Percentiles rank a stretch among this genome's conserved stretches.
Evolutionary conservation across 2,113 vertebrate species (phyloP).

Genomic region (Daboia siamensis): DNA sequence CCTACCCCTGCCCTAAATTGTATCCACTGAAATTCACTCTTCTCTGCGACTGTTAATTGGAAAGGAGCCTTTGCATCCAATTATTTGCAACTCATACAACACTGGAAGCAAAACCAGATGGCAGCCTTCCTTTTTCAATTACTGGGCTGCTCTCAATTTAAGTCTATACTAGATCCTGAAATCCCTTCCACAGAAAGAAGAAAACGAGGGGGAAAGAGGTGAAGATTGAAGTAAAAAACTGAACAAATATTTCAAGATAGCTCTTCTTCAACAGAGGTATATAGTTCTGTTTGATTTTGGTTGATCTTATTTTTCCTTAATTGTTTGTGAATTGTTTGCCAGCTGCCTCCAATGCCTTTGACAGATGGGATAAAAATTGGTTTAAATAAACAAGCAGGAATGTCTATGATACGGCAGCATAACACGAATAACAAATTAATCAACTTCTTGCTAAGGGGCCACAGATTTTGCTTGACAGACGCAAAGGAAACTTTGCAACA

Average conservation of each 20-base stretch:
- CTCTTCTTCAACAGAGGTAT: background rate
- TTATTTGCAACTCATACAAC: background rate
- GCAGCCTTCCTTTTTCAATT: background rate
- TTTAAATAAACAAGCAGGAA: background rate
- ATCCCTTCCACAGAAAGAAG: background rate
- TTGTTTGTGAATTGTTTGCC: background rate
- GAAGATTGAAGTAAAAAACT: background rate
- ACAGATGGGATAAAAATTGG: background rate
- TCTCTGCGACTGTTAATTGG: background rate
- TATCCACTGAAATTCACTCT: background rate
- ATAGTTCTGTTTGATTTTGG: background rate
- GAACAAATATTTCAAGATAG: background rate
- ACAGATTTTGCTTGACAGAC: slow-evolving; percentile 19
- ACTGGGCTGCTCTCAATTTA: background rate
- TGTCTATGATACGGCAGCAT: slow-evolving; percentile 21
- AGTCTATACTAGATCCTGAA: background rate
- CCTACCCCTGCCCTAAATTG: no score
- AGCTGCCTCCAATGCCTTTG: background rate
- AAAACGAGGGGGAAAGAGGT: background rate
- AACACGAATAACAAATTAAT: slow-evolving; percentile 11
- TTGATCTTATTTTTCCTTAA: background rate
- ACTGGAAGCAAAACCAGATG: background rate
- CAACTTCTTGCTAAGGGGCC: background rate
- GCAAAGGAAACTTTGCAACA: slow-evolving; percentile 29
- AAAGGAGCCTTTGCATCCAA: background rate